phyloP scores from a whole-genome alignment of 2,113 vertebrate genomes.

The Morone saxatilis region DNA sequence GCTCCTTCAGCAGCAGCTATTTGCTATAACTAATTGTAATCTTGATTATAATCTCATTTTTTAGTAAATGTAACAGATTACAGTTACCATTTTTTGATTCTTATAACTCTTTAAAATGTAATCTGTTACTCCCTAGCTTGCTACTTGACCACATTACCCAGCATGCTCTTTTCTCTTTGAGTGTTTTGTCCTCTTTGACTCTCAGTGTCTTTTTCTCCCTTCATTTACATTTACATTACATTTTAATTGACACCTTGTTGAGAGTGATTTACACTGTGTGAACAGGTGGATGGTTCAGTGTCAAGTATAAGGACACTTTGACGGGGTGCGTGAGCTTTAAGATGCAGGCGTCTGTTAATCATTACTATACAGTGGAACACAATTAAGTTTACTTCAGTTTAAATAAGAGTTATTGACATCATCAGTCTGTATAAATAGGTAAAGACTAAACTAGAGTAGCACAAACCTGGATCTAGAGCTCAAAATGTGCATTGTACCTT shows the following conservation, averaged over 20 bases:
- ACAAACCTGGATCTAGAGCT: neutral
- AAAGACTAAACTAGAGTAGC: neutral
- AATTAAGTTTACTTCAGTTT: neutral
- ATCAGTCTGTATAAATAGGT: neutral
- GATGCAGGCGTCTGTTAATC: neutral
- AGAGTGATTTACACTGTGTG: neutral
- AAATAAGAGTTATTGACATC: neutral
- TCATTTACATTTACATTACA: constrained; percentile 33
- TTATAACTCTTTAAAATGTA: too few relatives aligned
- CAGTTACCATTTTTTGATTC: too few relatives aligned
- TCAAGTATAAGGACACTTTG: neutral
- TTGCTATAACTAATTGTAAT: too few relatives aligned
- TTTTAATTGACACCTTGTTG: constrained; percentile 11
- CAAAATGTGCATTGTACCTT: neutral
- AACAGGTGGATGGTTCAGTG: neutral
- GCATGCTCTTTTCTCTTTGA: constrained; percentile 6
- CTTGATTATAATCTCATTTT: too few relatives aligned
- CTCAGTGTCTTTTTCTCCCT: neutral
- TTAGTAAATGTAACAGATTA: too few relatives aligned
- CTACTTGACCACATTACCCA: neutral
- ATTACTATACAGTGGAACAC: too few relatives aligned
- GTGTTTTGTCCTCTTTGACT: neutral
- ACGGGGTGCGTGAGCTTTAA: neutral
- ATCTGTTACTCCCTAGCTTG: too few relatives aligned
- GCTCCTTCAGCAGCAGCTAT: too few relatives aligned